Conservation (phyloP, 2,888 invertebrate species). For the Linnaemya vulpina region DNA sequence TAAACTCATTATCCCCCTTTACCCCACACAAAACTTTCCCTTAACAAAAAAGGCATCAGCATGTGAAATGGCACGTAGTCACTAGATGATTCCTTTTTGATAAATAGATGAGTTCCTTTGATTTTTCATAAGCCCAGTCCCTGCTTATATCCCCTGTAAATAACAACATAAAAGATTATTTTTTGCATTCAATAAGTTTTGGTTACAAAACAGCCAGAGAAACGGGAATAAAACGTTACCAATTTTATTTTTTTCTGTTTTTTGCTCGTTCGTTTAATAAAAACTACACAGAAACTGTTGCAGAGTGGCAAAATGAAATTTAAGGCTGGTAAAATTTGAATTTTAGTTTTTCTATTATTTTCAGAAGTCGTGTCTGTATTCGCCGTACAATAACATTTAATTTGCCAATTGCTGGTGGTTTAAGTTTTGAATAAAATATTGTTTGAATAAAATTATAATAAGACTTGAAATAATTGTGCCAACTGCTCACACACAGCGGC, state of each 20-base stretch:
- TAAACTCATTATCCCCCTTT: too few relatives aligned
- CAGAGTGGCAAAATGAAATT: slow-evolving; percentile 60
- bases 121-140: background rate
- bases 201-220: slow-evolving; percentile 43
- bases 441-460: slow-evolving; percentile 29
- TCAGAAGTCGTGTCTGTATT: slow-evolving; percentile 23
- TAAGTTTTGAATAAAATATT: slow-evolving; percentile 27
- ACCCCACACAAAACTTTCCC: too few relatives aligned
- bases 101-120: too few relatives aligned
- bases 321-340: slow-evolving; percentile 46
- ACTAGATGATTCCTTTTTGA: too few relatives aligned
- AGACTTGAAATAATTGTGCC: slow-evolving; percentile 44
- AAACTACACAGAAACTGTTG: slow-evolving; percentile 22
- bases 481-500: background rate
- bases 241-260: slow-evolving; percentile 29
- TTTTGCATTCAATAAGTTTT: slow-evolving; percentile 63
- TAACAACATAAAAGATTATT: background rate
- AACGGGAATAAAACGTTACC: slow-evolving; percentile 45
- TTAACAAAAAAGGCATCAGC: too few relatives aligned
- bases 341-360: slow-evolving; percentile 25
- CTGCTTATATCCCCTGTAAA: background rate
- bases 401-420: slow-evolving; percentile 52
- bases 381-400: slow-evolving; percentile 43
- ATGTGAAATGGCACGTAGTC: too few relatives aligned
- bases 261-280: slow-evolving; percentile 21